A percentile compares a stretch with the other conserved stretches of the same genome.
Evolutionary conservation across 2,113 vertebrate genomes (phyloP).

Genomic region (Ammodytes dubius): DNA sequence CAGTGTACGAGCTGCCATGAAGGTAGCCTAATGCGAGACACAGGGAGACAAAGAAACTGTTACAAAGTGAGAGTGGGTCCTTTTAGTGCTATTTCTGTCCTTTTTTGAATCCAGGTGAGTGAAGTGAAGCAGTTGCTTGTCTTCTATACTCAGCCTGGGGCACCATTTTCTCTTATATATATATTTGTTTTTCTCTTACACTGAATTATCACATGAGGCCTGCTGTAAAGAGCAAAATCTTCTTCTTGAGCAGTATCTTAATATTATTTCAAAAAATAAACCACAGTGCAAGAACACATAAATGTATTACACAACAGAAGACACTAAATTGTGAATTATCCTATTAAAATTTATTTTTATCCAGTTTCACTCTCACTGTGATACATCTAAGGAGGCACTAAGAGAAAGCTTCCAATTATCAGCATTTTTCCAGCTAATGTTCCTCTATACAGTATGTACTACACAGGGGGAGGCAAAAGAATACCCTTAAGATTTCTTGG

Average conservation of each 20-base stretch:
- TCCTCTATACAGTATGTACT: slow-evolving; percentile 40
- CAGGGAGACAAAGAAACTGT: slow-evolving; percentile 78
- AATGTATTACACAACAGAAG: slow-evolving; percentile 41
- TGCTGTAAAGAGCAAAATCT: slow-evolving; percentile 57
- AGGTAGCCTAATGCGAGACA: slow-evolving; percentile 60
- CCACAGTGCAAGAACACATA: slow-evolving; percentile 48
- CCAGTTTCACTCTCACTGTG: slow-evolving; percentile 20
- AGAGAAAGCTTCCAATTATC: slow-evolving; percentile 66
- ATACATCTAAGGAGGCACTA: slow-evolving; percentile 57
- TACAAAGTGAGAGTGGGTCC: slow-evolving; percentile 81
- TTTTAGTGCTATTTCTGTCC: slow-evolving; percentile 85
- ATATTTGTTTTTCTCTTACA: slow-evolving; percentile 35
- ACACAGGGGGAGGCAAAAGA: slow-evolving; percentile 28
- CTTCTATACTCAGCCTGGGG: slow-evolving; percentile 81
- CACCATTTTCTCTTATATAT: slow-evolving; percentile 55
- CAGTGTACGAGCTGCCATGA: slow-evolving; percentile 42
- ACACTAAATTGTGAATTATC: slow-evolving; percentile 53
- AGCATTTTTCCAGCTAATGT: slow-evolving; percentile 46
- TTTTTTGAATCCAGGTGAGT: slow-evolving; percentile 83
- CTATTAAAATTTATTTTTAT: slow-evolving; percentile 37
- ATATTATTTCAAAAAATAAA: slow-evolving; percentile 65
- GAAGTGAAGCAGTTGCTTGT: slow-evolving; percentile 81
- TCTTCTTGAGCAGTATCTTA: slow-evolving; percentile 59
- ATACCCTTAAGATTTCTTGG: slow-evolving; percentile 65
- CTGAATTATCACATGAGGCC: slow-evolving; percentile 68